Base-by-base conservation (phyloP, 2,113 vertebrate species). In the Zonotrichia leucophrys region DNA sequence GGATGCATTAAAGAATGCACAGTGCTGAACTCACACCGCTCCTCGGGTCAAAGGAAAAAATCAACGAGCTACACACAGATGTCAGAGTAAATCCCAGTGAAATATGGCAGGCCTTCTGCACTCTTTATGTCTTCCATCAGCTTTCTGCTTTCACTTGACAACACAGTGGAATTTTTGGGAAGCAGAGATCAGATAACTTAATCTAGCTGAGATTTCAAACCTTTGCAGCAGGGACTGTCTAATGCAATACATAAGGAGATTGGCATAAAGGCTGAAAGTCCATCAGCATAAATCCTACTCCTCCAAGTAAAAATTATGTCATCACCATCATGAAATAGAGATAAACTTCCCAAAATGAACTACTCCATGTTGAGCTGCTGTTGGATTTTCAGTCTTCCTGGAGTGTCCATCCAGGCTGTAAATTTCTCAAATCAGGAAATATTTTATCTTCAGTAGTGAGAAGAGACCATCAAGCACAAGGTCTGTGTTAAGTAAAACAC, bases 171-270 rank as follows among this genome's bases (percentile, higher is more conserved):
- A 92, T 86, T 95, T 87, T 77, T 11, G 59, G 83, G 76, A 95
- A 94, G 76, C 52, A 88, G 83, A 77, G 55, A 93, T 93, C 93
- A 80, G 75, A 77, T 83, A 74, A 70, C 90, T 95, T 95, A 91
- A 95, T 80, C 78, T 83, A 88, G 70, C 4, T 79, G 84, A 85
- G 30, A 85, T 70, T 93, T 90, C 82, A 63, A 77, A 52, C 84
- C 78, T 90, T 64, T 94, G 55, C 72, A 93, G 60, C 68, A 59
- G 90, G 49, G 59, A 47, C 68, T 4, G 3, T n/a, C 59, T 85
- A 93, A 73, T 77, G 63, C 56, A 89, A 84, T 18, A 52, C 63
- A 80, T 58, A 82, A 92, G 70, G 77, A 95, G 78, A 91, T 7
- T 39, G 91, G 74, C 69, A 89, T 46, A 97, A 84, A 96, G 75